Base-by-base conservation (phyloP, 1,140 invertebrate species). In the Hestina assimilis region DNA sequence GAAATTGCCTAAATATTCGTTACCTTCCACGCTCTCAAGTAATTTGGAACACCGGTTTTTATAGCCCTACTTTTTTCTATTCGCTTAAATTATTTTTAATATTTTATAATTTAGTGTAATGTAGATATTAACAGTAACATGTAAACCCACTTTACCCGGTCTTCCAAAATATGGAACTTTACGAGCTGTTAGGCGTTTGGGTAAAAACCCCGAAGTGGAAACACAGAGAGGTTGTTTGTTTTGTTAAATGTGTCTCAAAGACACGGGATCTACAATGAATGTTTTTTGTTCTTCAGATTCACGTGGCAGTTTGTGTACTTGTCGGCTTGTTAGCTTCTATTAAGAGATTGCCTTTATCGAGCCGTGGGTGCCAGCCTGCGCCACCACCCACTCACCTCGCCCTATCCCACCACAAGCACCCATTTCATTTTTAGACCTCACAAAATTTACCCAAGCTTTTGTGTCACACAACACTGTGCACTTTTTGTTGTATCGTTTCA, bases 151-250 rank as follows among this genome's bases (percentile, higher is more conserved):
- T 51, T 42, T 51, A 75, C 70, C 81, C 75, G 79, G 72, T 83
- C 70, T 76, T 79, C 74, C 74, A 83, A 80, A 53, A 59, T 69
- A 65, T 67, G 53, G 54, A 66, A 71, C 65, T 66, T 65, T 66
- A 65, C 59, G 73, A 78, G 76, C 72, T 79, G 71, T 69, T 79
- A 80, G 77, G 73, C 72, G 66, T 82, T 78, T 84, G 81, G 86
- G 80, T 79, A 83, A 84, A 76, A 78, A 90, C 85, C 87, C 89
- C 88, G 88, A 77, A 91, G 89, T 92, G 92, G 92, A 93, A 92
- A 92, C 92, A 66, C 69, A 70, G 72, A 70, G 70, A 73, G 66
- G 70, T 79, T 76, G 68, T 69, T 59, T 72, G 50, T 71, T 70
- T 76, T 46, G 45, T 31, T 15, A 51, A 57, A 59, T 63, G 66